These are phyloP conservation scores for Sebastes steindachneri DNA, from an alignment of 2,797 vertebrate species.

Conservation along the genomic window DNA sequence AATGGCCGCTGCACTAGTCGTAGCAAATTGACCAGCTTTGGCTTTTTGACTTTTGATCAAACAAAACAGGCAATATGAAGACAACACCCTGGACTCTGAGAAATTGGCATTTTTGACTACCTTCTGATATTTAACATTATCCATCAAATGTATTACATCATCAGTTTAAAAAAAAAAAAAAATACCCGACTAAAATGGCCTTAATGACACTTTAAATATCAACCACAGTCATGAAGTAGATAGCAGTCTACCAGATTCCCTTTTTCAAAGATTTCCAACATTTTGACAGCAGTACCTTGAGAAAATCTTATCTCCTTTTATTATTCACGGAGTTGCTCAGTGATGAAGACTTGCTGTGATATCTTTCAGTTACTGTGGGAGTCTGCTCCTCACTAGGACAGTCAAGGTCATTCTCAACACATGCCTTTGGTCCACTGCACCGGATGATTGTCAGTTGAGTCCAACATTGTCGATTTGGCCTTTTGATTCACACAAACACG, in stretches of 20 bases:
- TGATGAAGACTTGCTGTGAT: constrained; percentile 31
- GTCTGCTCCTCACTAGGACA: constrained; percentile 28
- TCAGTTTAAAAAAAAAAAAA: neutral
- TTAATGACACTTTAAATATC: neutral
- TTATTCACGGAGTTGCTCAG: neutral
- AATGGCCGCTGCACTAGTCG: neutral
- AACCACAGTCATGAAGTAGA: neutral
- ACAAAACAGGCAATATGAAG: too few species aligned
- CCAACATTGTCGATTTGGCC: constrained; percentile 64
- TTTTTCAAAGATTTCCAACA: neutral
- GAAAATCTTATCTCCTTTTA: neutral
- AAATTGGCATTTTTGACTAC: too few species aligned
- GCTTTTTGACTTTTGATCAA: too few species aligned
- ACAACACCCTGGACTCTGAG: too few species aligned
- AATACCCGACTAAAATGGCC: neutral
- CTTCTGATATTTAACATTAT: too few species aligned
- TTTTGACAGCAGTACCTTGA: neutral
- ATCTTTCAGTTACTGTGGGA: constrained; percentile 33
- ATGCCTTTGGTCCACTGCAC: constrained; percentile 71
- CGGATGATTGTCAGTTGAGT: constrained; percentile 73
- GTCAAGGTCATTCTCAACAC: constrained; percentile 70
- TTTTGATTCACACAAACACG: constrained; percentile 45
- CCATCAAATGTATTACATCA: neutral
- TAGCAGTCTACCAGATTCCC: neutral
- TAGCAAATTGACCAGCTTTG: too few species aligned